Base-by-base conservation (phyloP, 2,888 invertebrate genomes). In the Dicyrtomina minuta region DNA sequence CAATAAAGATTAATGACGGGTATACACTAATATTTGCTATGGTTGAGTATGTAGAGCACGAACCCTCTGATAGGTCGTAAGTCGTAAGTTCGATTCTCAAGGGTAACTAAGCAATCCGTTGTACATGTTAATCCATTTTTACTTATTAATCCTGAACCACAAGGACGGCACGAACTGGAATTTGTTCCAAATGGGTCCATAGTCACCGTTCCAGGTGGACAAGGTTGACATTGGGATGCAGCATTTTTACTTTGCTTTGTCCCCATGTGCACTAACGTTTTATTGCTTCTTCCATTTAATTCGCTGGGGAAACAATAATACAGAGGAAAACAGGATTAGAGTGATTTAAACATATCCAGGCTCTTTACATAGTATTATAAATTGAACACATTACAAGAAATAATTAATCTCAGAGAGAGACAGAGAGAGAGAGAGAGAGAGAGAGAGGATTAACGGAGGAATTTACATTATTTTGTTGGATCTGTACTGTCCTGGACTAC, bases 101-200 rank as follows among this genome's bases (percentile, higher is more conserved):
- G 64, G 13, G 78, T 75, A 12, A 82, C 77, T 76, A 80, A 74
- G 76, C 85, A 85, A 72, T 83, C 81, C 1, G 83, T 83, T 41
- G 80, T 80, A 78, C 85, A 85, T 4, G 79, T 79, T 6, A 80
- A 79, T 12, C 83, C 82, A 70, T 83, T 81, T 24, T 82, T 80
- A 53, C 80, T 79, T 22, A 79, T 79, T 22, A 85, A 80, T 1
- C 84, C 85, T 8, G 81, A 80, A 1, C 85, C 85, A 79, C 85
- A 85, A 15, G 81, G 78, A 56, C 82, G 79, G 78, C 85, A 85
- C 2, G 84, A 82, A 43, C 81, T 81, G 2, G 79, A 70, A 39
- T 82, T 82, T 58, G 80, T 79, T 4, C 80, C 80, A 64, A 81
- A 75, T 22, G 81, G 80, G 58, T 80, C 80, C 4, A 81, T 79